Evolutionary conservation across 2,888 invertebrate species (phyloP), one percentile per base, ranked within the genome.

Genomic region (Chelonus formosanus): DNA sequence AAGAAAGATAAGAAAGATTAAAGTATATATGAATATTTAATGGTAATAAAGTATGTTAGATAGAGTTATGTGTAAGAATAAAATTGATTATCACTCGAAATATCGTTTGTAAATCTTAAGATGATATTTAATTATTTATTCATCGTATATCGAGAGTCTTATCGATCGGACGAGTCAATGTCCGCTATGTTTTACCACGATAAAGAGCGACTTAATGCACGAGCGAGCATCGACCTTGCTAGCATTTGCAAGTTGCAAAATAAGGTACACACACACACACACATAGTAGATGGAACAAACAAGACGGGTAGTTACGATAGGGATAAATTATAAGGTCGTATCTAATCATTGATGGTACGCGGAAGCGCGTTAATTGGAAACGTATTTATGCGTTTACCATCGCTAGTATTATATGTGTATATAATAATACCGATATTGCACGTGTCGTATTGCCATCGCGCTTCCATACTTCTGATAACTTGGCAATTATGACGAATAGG

Each of bases 361-460:
- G 75, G 75, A 75, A 78, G 73, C 72, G 69, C 74, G 73, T 75
- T 78, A 76, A 78, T 78, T 78, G 78, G 75, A 76, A 75, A 73
- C 66, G 72, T 70, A 74, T 68, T 63, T 66, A 65, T 69, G 67
- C 68, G 62, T 59, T 69, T 50, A 7, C 61, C 56, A 61, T 43
- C 43, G 3, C 31, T 31, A 32, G 47, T 47, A 5, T 31, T 60
- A 40, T 60, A 52, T 60, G 48, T 45, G n/a, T 35, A 35, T 35
- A n/a, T 53, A 53, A 34, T 34, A 34, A 8, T 53, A 53, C 7
- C 43, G 58, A 57, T 56, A 56, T 56, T 57, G 57, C 57, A 47
- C 45, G 34, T 34, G 52, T 53, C 53, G 43, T 61, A 44, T 36
- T 32, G 20, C 40, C 8, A 50, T 48, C 20, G 50, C 36, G 35